Conservation (phyloP, 64 coral and sea anemone genomes). For the Pocillopora verrucosa region DNA sequence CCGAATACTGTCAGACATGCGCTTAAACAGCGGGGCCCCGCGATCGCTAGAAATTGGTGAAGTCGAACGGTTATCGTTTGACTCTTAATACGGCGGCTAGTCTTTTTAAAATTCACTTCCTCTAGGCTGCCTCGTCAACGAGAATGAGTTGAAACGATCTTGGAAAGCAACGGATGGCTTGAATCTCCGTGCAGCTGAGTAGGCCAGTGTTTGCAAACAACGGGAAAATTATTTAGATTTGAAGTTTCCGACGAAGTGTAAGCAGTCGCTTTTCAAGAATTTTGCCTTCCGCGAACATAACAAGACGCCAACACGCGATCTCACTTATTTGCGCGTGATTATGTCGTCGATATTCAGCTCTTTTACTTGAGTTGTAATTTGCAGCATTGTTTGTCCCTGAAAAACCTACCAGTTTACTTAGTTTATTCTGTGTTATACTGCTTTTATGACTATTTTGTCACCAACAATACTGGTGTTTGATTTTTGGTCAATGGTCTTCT, state of each 20-base stretch:
- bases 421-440: not conserved
- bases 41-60: not conserved
- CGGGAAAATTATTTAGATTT: slow-evolving; percentile 16
- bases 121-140: slow-evolving; percentile 35
- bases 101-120: slow-evolving; percentile 11
- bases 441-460: not conserved
- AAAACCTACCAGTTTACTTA: not conserved
- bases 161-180: slow-evolving; percentile 24
- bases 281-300: slow-evolving; percentile 1
- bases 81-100: not conserved
- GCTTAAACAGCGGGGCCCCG: not conserved
- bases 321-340: not conserved
- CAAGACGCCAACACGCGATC: slow-evolving; percentile 31
- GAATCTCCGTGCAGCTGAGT: not conserved
- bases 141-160: slow-evolving; percentile 35
- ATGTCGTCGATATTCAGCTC: slow-evolving; percentile 2
- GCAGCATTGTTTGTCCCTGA: not conserved
- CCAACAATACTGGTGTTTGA: not conserved
- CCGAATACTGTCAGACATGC: not conserved
- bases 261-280: not conserved
- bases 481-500: not conserved
- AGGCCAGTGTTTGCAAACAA: not conserved
- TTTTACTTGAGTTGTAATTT: not conserved
- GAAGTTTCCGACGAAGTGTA: not conserved
- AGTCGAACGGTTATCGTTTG: not conserved